These are phyloP conservation scores for Antitype chi DNA, from an alignment of 2,888 invertebrate genomes.

Conservation along the genomic window DNA sequence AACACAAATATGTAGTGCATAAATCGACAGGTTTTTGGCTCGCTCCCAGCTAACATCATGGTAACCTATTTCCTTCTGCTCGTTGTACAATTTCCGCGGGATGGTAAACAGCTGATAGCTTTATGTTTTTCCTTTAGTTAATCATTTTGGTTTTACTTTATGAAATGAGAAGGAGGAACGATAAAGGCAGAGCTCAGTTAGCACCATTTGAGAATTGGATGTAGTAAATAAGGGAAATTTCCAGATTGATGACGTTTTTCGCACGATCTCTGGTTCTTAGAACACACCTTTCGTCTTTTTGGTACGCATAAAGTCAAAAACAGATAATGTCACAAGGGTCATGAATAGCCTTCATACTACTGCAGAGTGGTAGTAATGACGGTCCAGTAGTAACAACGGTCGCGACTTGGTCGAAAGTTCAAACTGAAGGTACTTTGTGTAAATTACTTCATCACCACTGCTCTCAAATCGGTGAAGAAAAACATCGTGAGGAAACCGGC, in stretches of 20 bases:
- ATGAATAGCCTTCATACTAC: no score
- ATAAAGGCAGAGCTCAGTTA: slow-evolving; percentile 13
- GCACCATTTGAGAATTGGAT: slow-evolving; percentile 36
- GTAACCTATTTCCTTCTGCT: slow-evolving; percentile 60
- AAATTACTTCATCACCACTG: no score
- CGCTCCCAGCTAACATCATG: slow-evolving; percentile 47
- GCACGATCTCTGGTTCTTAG: not conserved
- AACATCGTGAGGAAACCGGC: no score
- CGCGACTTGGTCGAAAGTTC: no score
- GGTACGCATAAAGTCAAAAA: not conserved
- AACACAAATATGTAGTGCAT: slow-evolving; percentile 57
- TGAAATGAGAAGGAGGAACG: slow-evolving; percentile 25
- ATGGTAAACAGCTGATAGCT: slow-evolving; percentile 57
- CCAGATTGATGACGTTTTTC: not conserved
- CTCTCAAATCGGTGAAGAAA: no score
- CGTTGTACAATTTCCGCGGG: slow-evolving; percentile 58
- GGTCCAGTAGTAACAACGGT: no score
- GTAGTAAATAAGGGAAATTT: slow-evolving; percentile 21
- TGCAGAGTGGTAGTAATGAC: no score
- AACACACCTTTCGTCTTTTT: not conserved
- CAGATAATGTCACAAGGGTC: not conserved
- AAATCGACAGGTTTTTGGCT: slow-evolving; percentile 66
- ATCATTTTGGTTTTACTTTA: slow-evolving; percentile 53
- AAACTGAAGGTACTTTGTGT: no score
- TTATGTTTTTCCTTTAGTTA: slow-evolving; percentile 56